Conservation (phyloP, 2,888 invertebrate species). For the Cantharis flavilabris region DNA sequence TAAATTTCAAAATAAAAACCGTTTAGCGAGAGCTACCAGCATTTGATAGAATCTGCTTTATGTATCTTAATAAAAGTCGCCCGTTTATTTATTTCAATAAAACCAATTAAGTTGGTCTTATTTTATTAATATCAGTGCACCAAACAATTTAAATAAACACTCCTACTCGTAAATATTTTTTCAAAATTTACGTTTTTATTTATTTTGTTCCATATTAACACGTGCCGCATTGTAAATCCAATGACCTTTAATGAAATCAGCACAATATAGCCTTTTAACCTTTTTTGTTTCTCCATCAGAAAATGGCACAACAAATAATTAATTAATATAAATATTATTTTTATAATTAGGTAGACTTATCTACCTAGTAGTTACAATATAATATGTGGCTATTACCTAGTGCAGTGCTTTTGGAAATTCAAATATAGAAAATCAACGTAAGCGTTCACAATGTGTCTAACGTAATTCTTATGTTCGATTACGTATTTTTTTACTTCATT, state of each 20-base stretch:
- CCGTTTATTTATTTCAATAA: not conserved
- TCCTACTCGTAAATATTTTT: not conserved
- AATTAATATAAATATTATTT: too few species aligned
- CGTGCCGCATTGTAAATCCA: constrained; percentile 11
- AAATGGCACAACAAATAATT: not conserved
- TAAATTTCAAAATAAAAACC: not conserved
- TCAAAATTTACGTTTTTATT: not conserved
- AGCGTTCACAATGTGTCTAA: too few species aligned
- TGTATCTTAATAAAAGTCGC: not conserved
- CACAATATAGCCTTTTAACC: constrained; percentile 11
- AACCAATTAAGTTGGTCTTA: not conserved
- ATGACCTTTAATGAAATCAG: constrained; percentile 12
- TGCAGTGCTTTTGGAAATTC: not conserved
- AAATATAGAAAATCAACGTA: not conserved
- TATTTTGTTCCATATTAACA: not conserved
- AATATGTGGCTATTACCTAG: too few species aligned
- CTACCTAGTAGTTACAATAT: too few species aligned
- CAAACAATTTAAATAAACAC: not conserved
- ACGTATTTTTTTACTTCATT: too few species aligned
- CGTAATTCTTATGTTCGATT: too few species aligned
- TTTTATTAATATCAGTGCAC: not conserved
- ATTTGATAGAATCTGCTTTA: not conserved
- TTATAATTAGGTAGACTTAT: too few species aligned
- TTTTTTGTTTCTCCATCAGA: constrained; percentile 2
- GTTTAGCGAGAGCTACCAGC: not conserved